phyloP scores from a whole-genome alignment of 2,797 vertebrate genomes.

The Acanthurus lineatus region DNA sequence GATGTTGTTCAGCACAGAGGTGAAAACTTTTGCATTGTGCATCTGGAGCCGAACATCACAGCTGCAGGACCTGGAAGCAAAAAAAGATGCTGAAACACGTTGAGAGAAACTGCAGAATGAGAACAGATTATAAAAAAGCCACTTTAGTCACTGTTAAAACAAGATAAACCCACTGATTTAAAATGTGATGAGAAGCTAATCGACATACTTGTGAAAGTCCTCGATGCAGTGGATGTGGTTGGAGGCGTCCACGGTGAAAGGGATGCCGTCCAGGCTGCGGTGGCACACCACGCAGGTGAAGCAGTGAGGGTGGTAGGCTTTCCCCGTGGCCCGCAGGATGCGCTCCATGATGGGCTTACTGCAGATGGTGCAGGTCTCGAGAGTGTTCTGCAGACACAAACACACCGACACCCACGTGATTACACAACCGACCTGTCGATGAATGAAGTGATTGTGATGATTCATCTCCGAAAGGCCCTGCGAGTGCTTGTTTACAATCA shows the following conservation, averaged over 20 bases:
- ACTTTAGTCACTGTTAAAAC: background rate
- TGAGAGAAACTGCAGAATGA: too few species aligned
- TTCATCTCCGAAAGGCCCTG: conserved; percentile 33
- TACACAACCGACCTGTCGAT: conserved; percentile 51
- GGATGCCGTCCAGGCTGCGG: conserved; percentile 96
- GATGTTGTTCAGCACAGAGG: too few species aligned
- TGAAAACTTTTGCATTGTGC: too few species aligned
- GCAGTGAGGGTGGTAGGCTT: conserved; percentile 98
- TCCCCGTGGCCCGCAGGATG: conserved; percentile 96
- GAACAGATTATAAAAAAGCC: too few species aligned
- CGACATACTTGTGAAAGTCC: conserved; percentile 96
- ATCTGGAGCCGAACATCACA: too few species aligned
- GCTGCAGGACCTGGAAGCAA: too few species aligned
- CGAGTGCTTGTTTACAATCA: conserved; percentile 41
- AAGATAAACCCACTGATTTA: background rate
- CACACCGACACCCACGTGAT: conserved; percentile 50
- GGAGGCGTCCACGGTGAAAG: conserved; percentile 95
- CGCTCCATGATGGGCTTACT: conserved; percentile 98
- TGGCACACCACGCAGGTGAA: conserved; percentile 98
- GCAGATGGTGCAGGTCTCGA: conserved; percentile 97
- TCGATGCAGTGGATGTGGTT: conserved; percentile 99
- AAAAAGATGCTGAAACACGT: too few species aligned
- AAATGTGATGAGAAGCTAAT: background rate
- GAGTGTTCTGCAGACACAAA: conserved; percentile 89
- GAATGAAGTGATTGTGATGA: conserved; percentile 36